Percentiles rank a stretch among this genome's conserved stretches.
Evolutionary conservation across 2,888 invertebrate species (phyloP).

Genomic region (Orchesellides sinensis): DNA sequence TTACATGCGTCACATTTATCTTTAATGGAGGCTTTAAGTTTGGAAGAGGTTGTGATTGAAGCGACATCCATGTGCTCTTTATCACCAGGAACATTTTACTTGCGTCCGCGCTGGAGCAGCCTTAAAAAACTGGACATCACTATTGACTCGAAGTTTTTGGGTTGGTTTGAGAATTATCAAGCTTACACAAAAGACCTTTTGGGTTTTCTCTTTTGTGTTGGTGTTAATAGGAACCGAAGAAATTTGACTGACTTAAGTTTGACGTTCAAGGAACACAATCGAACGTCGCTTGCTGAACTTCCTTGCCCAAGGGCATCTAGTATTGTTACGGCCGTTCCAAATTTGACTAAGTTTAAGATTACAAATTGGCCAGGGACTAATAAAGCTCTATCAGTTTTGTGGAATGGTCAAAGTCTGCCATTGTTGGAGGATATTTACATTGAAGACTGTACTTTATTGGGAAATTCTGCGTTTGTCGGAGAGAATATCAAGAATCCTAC

Average conservation of each 20-base stretch:
- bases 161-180: too few species aligned
- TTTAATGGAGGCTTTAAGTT: not conserved
- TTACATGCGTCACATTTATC: not conserved
- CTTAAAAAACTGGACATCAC: not conserved
- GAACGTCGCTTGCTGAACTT: too few species aligned
- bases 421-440: not conserved
- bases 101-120: not conserved
- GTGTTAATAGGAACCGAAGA: too few species aligned
- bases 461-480: constrained; percentile 10
- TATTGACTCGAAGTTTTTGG: constrained; percentile 1
- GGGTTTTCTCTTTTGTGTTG: too few species aligned
- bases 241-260: too few species aligned
- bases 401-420: not conserved
- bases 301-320: not conserved
- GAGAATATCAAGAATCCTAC: not conserved
- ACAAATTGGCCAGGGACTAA: too few species aligned
- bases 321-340: not conserved
- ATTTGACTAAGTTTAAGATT: constrained; percentile 10
- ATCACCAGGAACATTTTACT: too few species aligned
- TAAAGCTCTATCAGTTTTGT: not conserved
- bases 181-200: too few species aligned
- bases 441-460: not conserved
- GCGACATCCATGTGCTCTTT: not conserved
- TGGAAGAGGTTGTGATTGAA: not conserved
- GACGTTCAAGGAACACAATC: too few species aligned